A percentile compares a stretch with the other conserved stretches of the same genome.
Conservation (phyloP, 2,113 vertebrate species). For the Myiagra hebetior region DNA sequence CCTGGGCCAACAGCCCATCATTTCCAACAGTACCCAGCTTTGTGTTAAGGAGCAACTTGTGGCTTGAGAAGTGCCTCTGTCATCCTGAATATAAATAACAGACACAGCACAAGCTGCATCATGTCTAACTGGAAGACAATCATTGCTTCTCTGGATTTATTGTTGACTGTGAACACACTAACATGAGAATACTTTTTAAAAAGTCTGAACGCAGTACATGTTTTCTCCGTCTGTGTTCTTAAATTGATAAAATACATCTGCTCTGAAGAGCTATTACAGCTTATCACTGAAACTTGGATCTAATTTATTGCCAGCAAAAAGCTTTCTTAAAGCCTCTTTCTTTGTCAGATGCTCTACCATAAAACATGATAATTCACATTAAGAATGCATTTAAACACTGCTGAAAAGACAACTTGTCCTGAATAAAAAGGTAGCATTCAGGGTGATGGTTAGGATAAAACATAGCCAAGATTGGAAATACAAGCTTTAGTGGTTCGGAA, state of each 20-base stretch:
- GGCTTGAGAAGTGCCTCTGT: not conserved
- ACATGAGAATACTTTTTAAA: not conserved
- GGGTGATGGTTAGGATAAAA: not conserved
- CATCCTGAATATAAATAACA: not conserved
- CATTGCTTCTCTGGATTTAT: not conserved
- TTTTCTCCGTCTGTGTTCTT: constrained; percentile 18
- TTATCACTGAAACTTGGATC: constrained; percentile 42
- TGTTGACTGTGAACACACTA: constrained; percentile 17
- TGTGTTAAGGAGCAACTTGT: not conserved
- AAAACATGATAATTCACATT: constrained; percentile 40
- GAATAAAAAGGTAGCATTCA: constrained; percentile 28
- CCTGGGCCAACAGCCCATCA: not conserved
- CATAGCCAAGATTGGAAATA: not conserved
- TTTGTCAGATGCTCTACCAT: constrained; percentile 2
- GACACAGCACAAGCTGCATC: not conserved
- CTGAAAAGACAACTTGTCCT: constrained; percentile 39
- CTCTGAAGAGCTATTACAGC: constrained; percentile 40
- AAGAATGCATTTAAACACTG: constrained; percentile 40
- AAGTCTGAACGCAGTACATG: not conserved
- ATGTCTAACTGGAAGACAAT: not conserved
- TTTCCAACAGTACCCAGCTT: not conserved
- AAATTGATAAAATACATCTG: constrained; percentile 65
- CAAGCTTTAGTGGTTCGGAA: not conserved
- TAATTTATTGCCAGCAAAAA: constrained; percentile 45
- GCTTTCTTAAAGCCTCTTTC: constrained; percentile 13